phyloP scores from a whole-genome alignment of 1,140 invertebrate species.

The Zaprionus africanus region DNA sequence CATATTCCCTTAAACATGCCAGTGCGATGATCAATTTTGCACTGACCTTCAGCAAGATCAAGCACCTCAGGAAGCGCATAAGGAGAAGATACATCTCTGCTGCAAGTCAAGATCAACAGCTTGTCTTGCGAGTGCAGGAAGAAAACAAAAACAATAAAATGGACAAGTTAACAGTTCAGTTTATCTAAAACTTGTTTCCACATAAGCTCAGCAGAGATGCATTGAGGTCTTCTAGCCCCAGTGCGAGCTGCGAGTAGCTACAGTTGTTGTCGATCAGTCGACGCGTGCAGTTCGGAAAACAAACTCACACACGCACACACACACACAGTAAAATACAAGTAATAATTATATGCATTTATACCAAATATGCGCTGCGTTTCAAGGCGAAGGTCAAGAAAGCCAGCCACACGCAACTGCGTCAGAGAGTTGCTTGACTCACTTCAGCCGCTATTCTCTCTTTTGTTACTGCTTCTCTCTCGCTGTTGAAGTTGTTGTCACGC shows the following conservation, averaged over 20 bases:
- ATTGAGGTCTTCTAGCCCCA: background rate
- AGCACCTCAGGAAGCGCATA: conserved; percentile 6
- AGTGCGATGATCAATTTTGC: too few species aligned
- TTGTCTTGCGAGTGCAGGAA: background rate
- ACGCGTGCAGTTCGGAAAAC: conserved; percentile 13
- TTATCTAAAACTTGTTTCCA: conserved; percentile 6
- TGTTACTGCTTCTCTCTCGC: conserved; percentile 21
- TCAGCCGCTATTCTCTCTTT: conserved; percentile 15
- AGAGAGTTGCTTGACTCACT: conserved; percentile 21
- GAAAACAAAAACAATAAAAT: background rate
- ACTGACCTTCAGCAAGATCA: conserved; percentile 14
- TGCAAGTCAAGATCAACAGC: background rate
- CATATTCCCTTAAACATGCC: background rate
- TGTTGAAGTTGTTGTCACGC: conserved; percentile 25
- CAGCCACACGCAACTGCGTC: conserved; percentile 26
- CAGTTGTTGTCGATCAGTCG: conserved; percentile 4
- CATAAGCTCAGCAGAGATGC: background rate
- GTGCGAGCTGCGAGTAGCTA: background rate
- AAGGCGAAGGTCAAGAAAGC: conserved; percentile 57
- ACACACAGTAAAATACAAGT: background rate
- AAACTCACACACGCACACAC: background rate
- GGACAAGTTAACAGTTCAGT: background rate
- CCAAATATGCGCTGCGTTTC: conserved; percentile 28
- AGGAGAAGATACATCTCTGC: background rate
- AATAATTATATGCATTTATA: conserved; percentile 14